Conservation (phyloP, 2,888 invertebrate genomes). For the Oscheius sp. region DNA sequence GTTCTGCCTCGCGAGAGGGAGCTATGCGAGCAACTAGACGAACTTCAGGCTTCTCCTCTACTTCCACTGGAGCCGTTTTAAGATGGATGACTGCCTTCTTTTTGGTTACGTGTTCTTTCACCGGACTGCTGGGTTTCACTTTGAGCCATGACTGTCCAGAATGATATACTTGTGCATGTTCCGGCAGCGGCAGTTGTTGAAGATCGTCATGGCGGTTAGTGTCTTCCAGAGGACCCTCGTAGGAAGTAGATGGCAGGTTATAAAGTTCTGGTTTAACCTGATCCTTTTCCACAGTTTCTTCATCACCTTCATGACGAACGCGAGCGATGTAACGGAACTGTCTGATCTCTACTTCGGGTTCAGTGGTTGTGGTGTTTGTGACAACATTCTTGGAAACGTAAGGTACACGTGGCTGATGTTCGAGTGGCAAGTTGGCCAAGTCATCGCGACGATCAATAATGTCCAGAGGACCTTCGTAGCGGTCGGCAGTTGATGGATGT, state of each 20-base stretch:
- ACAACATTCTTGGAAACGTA: no score
- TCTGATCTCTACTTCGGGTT: constrained; percentile 19
- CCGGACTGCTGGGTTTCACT: neutral
- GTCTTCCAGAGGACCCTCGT: constrained; percentile 38
- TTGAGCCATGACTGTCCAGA: constrained; percentile 20
- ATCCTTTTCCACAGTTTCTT: constrained; percentile 37
- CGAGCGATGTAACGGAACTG: constrained; percentile 41
- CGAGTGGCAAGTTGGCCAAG: constrained; percentile 2
- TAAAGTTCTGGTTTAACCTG: constrained; percentile 35
- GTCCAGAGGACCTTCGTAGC: constrained; percentile 31
- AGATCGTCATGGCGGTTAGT: constrained; percentile 35
- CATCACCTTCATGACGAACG: constrained; percentile 42
- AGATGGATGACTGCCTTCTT: constrained; percentile 12
- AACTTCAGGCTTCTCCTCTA: constrained; percentile 7
- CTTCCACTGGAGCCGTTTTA: neutral
- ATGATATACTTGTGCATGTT: constrained; percentile 41
- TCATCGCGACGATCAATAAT: neutral
- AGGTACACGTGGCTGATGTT: neutral
- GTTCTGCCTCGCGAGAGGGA: constrained; percentile 41
- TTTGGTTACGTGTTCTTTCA: constrained; percentile 2
- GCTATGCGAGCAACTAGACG: constrained; percentile 42
- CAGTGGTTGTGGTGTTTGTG: constrained; percentile 3
- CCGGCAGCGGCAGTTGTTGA: constrained; percentile 36
- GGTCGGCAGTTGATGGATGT: constrained; percentile 16
- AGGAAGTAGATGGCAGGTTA: constrained; percentile 22